These are phyloP conservation scores for Serripes groenlandicus DNA, from an alignment of 2,888 invertebrate species.

Conservation along the genomic window DNA sequence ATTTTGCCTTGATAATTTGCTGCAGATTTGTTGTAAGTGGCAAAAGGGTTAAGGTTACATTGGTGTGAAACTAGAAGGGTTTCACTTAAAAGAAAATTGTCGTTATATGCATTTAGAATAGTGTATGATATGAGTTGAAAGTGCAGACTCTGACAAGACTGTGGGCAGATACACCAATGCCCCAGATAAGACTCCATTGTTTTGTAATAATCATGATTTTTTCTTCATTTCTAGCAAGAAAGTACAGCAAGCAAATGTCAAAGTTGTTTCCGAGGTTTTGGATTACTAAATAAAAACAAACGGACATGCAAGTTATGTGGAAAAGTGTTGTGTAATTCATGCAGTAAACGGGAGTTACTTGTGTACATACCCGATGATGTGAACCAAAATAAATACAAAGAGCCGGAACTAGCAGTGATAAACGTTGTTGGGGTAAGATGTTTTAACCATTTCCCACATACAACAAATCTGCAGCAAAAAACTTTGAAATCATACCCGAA, in stretches of 20 bases:
- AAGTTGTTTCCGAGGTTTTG: constrained; percentile 69
- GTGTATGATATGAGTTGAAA: no score
- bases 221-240: constrained; percentile 73
- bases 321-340: constrained; percentile 74
- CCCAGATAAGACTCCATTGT: no score
- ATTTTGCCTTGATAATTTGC: no score
- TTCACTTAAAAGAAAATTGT: no score
- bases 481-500: background rate
- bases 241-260: constrained; percentile 73
- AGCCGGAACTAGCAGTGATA: constrained; percentile 76
- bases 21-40: no score
- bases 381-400: constrained; percentile 32
- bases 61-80: no score
- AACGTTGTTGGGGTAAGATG: constrained; percentile 77
- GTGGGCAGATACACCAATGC: no score
- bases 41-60: no score
- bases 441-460: background rate
- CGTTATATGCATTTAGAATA: no score
- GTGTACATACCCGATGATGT: constrained; percentile 74
- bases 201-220: no score
- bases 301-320: constrained; percentile 78
- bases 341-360: constrained; percentile 76
- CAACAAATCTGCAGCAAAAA: no score
- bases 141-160: no score
- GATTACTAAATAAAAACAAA: constrained; percentile 71